Percentiles rank a stretch among this genome's conserved stretches.
Conservation (phyloP, 2,888 invertebrate species). For the Ornithoptera priamus region DNA sequence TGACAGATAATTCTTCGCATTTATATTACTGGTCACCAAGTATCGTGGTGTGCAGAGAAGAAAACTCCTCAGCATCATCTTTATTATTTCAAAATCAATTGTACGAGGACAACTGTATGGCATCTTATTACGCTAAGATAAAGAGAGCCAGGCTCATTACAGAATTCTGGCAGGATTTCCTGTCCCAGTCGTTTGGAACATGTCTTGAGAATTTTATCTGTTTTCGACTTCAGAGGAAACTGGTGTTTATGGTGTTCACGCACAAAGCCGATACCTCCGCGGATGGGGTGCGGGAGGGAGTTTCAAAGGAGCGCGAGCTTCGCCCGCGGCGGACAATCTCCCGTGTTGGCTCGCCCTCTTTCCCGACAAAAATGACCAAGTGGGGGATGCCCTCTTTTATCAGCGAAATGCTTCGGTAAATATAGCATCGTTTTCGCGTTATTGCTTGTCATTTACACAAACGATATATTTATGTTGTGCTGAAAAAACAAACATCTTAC, state of each 20-base stretch:
- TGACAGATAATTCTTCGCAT: no score
- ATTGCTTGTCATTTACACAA: slow-evolving; percentile 26
- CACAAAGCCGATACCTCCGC: slow-evolving; percentile 7
- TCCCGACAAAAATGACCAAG: slow-evolving; percentile 38
- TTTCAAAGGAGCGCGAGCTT: slow-evolving; percentile 41
- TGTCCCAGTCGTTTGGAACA: slow-evolving; percentile 10
- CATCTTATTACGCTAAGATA: slow-evolving; percentile 27
- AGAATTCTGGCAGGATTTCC: slow-evolving; percentile 8
- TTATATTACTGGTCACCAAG: no score
- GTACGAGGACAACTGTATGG: neutral
- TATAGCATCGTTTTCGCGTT: slow-evolving; percentile 20
- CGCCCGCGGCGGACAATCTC: slow-evolving; percentile 45
- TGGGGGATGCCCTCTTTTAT: slow-evolving; percentile 21
- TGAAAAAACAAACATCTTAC: no score
- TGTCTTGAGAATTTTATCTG: slow-evolving; percentile 24
- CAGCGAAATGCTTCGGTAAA: slow-evolving; percentile 24
- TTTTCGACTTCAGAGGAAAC: slow-evolving; percentile 6
- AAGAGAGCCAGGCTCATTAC: slow-evolving; percentile 7
- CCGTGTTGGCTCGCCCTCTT: slow-evolving; percentile 44
- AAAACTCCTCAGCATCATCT: no score
- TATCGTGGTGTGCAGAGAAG: no score
- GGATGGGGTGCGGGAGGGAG: slow-evolving; percentile 6
- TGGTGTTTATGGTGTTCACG: slow-evolving; percentile 13
- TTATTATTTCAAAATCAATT: no score
- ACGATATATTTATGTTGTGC: slow-evolving; percentile 1